These are phyloP conservation scores for Tenthredo notha DNA, from an alignment of 2,888 invertebrate species.

Conservation along the genomic window DNA sequence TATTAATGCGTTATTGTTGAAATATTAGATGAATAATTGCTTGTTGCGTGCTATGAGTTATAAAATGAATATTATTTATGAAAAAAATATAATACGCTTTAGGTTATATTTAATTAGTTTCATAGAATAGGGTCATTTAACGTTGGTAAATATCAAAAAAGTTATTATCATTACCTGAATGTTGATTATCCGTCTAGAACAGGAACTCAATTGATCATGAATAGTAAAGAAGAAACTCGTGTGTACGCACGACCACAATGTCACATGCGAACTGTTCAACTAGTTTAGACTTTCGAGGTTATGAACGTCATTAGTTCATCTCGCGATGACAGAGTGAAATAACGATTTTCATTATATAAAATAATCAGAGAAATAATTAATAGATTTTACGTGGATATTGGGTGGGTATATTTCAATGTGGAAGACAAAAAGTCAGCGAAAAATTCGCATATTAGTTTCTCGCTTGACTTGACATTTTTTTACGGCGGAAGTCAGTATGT, in stretches of 20 bases:
- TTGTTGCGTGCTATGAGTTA: background rate
- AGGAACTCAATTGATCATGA: background rate
- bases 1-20: background rate
- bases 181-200: background rate
- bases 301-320: slow-evolving; percentile 21
- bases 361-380: background rate
- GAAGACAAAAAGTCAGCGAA: background rate
- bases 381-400: background rate
- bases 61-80: background rate
- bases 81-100: background rate
- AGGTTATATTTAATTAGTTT: background rate
- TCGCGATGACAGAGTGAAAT: background rate
- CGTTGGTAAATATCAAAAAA: background rate
- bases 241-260: background rate
- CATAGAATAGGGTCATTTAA: background rate
- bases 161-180: background rate
- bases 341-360: background rate
- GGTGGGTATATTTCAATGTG: background rate
- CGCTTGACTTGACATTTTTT: slow-evolving; percentile 7
- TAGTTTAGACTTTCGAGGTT: slow-evolving; percentile 43
- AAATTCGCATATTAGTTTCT: background rate
- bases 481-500: slow-evolving; percentile 45
- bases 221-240: background rate
- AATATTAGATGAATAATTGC: background rate
- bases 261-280: slow-evolving; percentile 33